phyloP scores from a whole-genome alignment of 2,797 vertebrate genomes.

The Hoplostethus mediterraneus region DNA sequence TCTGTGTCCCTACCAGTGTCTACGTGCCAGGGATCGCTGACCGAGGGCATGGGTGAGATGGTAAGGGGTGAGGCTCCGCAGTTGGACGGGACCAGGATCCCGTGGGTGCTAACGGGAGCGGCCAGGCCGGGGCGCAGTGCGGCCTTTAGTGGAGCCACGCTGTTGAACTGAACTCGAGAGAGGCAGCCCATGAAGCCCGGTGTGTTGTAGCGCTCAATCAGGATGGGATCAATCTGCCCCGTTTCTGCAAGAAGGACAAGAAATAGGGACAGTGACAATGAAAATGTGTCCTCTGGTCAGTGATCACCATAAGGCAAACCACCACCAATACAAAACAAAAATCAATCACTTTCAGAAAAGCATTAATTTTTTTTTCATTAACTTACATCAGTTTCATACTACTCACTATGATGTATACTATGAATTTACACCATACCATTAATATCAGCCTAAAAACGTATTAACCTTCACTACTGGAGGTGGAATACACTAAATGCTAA shows the following conservation, averaged over 20 bases:
- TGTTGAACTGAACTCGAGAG: constrained; percentile 94
- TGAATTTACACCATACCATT: too few relatives aligned
- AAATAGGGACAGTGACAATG: neutral
- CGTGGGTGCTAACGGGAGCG: constrained; percentile 90
- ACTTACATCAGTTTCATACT: too few relatives aligned
- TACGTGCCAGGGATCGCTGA: constrained; percentile 93
- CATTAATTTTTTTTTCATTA: too few relatives aligned
- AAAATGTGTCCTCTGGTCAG: too few relatives aligned
- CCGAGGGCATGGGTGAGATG: constrained; percentile 91
- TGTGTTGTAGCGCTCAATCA: constrained; percentile 95
- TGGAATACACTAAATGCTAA: too few relatives aligned
- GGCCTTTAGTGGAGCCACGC: constrained; percentile 92
- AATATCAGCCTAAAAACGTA: too few relatives aligned
- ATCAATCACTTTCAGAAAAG: too few relatives aligned
- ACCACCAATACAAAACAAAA: too few relatives aligned
- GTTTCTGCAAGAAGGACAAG: constrained; percentile 85
- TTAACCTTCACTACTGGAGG: too few relatives aligned
- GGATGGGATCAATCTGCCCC: constrained; percentile 92
- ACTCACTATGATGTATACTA: too few relatives aligned
- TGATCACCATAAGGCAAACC: too few relatives aligned
- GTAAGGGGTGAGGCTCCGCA: constrained; percentile 96
- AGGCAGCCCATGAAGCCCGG: constrained; percentile 96
- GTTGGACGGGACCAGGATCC: constrained; percentile 96
- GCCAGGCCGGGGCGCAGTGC: constrained; percentile 87
- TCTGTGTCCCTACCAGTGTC: constrained; percentile 87